These are phyloP conservation scores for Aviceda subcristata DNA, from an alignment of 2,113 vertebrate genomes.

Conservation along the genomic window DNA sequence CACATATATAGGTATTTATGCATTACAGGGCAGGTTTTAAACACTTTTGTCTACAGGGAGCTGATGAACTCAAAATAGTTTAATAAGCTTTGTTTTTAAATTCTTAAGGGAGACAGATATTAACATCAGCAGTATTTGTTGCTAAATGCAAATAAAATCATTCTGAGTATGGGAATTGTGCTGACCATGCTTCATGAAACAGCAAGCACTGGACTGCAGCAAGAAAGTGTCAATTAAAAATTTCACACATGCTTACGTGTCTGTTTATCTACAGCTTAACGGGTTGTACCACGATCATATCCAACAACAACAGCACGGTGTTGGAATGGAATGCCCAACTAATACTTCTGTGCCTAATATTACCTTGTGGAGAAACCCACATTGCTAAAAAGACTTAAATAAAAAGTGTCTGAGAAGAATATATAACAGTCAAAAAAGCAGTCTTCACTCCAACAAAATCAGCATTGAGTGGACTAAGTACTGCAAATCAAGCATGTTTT, in stretches of 20 bases:
- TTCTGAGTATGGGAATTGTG: conserved; percentile 1
- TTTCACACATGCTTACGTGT: background rate
- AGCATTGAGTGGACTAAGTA: background rate
- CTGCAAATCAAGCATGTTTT: background rate
- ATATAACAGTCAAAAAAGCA: background rate
- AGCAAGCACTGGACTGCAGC: background rate
- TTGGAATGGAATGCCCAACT: background rate
- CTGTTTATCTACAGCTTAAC: background rate
- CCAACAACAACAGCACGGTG: background rate
- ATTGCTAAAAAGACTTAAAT: background rate
- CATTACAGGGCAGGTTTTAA: conserved; percentile 5
- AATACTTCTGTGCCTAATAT: background rate
- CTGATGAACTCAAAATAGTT: conserved; percentile 39
- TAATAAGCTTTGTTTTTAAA: conserved; percentile 50
- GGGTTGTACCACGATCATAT: background rate
- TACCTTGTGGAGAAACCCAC: background rate
- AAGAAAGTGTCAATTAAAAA: conserved; percentile 31
- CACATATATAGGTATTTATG: background rate
- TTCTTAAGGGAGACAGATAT: conserved; percentile 32
- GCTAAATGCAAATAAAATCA: conserved; percentile 59
- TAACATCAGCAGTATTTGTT: conserved; percentile 55
- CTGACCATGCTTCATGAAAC: conserved; percentile 4
- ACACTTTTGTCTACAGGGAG: conserved; percentile 18
- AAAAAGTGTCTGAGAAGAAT: background rate
- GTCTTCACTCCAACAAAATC: background rate